A percentile compares a stretch with the other conserved stretches of the same genome.
phyloP scores from a whole-genome alignment of 1,140 invertebrate genomes.

The Drosophila seguyi region DNA sequence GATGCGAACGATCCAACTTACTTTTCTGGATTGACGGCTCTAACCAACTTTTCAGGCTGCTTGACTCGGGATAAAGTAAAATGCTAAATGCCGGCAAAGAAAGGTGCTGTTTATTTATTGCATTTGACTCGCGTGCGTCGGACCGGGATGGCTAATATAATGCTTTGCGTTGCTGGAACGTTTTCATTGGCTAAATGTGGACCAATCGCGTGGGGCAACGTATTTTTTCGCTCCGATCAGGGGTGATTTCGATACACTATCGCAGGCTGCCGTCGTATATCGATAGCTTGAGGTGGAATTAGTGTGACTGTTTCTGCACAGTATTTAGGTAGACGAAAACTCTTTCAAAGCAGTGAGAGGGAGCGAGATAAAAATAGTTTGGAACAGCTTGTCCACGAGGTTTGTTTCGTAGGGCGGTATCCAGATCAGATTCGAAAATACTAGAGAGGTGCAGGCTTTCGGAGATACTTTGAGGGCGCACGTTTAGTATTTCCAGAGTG shows the following conservation, averaged over 20 bases:
- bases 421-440: no score
- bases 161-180: constrained; percentile 53
- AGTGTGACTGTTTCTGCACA: constrained; percentile 5
- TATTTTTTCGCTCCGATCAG: constrained; percentile 29
- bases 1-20: constrained; percentile 47
- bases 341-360: no score
- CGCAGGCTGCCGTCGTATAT: constrained; percentile 15
- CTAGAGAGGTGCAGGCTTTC: no score
- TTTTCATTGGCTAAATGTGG: constrained; percentile 63
- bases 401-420: no score
- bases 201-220: constrained; percentile 48
- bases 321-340: no score
- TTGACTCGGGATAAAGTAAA: constrained; percentile 33
- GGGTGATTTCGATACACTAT: constrained; percentile 20
- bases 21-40: constrained; percentile 35
- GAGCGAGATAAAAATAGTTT: no score
- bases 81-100: constrained; percentile 48
- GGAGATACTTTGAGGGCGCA: no score
- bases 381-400: no score
- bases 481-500: no score
- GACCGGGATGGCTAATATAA: constrained; percentile 31
- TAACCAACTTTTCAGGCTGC: constrained; percentile 7
- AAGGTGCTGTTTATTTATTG: constrained; percentile 41
- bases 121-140: constrained; percentile 18
- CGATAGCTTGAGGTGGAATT: constrained; percentile 3